These are phyloP conservation scores for Meloidogyne chitwoodi DNA, from an alignment of 1,140 invertebrate genomes.

Conservation along the genomic window DNA sequence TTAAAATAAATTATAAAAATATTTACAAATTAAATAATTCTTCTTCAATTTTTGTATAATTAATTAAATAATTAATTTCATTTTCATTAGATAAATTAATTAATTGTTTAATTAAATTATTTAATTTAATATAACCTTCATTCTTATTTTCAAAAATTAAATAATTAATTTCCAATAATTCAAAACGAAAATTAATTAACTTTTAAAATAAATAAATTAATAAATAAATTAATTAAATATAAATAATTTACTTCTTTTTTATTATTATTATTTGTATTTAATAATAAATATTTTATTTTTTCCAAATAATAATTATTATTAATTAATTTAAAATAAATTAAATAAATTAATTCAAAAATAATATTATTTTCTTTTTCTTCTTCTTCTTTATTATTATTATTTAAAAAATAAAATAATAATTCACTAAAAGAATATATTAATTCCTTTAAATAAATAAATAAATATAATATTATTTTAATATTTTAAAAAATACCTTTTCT, in stretches of 20 bases:
- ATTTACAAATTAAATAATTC: background rate
- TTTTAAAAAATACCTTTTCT: no score
- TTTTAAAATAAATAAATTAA: background rate
- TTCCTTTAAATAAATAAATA: no score
- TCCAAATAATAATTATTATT: no score
- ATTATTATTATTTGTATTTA: no score
- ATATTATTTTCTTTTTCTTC: background rate
- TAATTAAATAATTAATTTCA: background rate
- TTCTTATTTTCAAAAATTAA: background rate
- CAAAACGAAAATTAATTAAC: background rate
- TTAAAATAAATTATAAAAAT: background rate
- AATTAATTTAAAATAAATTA: no score
- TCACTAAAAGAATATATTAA: background rate
- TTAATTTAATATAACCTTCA: background rate
- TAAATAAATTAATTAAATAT: no score
- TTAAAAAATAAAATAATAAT: background rate
- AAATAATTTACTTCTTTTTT: no score
- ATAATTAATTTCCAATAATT: background rate
- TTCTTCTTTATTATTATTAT: background rate
- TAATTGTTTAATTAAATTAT: background rate
- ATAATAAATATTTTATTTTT: no score
- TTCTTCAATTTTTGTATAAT: background rate
- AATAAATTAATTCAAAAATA: no score
- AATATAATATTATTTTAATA: no score
- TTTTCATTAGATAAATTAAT: background rate